phyloP scores from a whole-genome alignment of 1,140 invertebrate species.

The Pseudomyrmex pallidus region DNA sequence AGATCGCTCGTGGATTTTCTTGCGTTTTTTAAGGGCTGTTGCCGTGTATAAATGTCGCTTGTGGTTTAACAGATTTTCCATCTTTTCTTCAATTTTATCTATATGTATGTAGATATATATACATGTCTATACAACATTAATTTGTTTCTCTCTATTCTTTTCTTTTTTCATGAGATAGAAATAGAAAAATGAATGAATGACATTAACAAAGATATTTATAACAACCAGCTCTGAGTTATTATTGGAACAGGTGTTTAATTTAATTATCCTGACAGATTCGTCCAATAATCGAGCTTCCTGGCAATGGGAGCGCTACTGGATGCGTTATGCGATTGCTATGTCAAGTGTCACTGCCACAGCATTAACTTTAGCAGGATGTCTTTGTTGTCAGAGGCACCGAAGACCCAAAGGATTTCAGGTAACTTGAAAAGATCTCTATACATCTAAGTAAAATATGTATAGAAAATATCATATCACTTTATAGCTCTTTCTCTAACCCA shows the following conservation, averaged over 20 bases:
- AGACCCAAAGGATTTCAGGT: constrained; percentile 83
- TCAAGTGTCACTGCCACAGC: constrained; percentile 77
- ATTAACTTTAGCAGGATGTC: constrained; percentile 81
- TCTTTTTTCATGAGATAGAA: not conserved
- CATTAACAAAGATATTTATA: not conserved
- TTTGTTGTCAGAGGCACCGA: constrained; percentile 81
- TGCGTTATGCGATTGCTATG: constrained; percentile 76
- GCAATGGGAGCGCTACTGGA: constrained; percentile 80
- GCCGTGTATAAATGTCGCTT: not conserved
- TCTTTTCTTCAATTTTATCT: not conserved
- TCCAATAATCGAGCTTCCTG: constrained; percentile 54
- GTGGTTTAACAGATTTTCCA: not conserved
- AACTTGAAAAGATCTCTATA: constrained; percentile 16
- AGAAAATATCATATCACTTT: constrained; percentile 13
- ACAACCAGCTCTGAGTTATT: not conserved
- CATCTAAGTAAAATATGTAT: not conserved
- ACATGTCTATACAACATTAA: no score
- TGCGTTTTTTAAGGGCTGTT: not conserved
- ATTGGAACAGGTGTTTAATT: constrained; percentile 26
- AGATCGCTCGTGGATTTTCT: constrained; percentile 28
- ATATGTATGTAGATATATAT: not conserved
- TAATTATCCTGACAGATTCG: constrained; percentile 66
- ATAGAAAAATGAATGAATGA: not conserved
- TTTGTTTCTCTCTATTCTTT: not conserved
- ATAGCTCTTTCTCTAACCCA: constrained; percentile 35